Evolutionary conservation across 2,113 vertebrate species (phyloP), one percentile per base, ranked within the genome.

Genomic region (Anguilla japonica): DNA sequence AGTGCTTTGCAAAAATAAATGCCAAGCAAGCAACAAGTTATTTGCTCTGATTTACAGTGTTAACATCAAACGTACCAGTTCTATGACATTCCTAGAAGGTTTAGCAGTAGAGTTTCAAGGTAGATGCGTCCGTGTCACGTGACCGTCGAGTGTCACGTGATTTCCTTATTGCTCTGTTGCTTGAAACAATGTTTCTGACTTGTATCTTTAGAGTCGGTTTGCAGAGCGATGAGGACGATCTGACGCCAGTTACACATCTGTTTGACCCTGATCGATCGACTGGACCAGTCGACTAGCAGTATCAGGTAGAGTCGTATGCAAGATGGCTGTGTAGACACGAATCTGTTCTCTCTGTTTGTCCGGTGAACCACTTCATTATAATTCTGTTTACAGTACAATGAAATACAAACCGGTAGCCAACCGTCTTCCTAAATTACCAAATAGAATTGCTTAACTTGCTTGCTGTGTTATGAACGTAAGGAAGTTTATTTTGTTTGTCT

Each of bases 41-140:
- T 67, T 26, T 26, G 20, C 20, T 67, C 60, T 67, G 2, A 26
- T 20, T 67, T 53, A 11, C 50, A 53, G 13, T 53, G 7, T 53
- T 53, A 53, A 53, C 13, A 13, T 53, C 50, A 53, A 53, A 53
- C 50, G 13, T 53, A 53, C 50, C 50, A 53, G 5, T 53, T 53
- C 11, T 53, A 13, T 0, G 50, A 53, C 50, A 53, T 53, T 3
- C 50, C 50, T 13, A 53, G 50, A 2, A 53, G 50, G 50, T 46
- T 46, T 34, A 34, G 9, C 5, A 46, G 50, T 53, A 53, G 50
- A 11, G 7, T 14, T 14, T 53, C 50, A 9, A 53, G 13, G 9
- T 53, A 53, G 7, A 53, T 82, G 34, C 46, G 56, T 86, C 85
- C 85, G 85, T 79, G 6, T 86, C 85, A 82, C 79, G 50, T 82